Conservation (phyloP, 2,797 vertebrate genomes). For the Halcyon smyrnensis region DNA sequence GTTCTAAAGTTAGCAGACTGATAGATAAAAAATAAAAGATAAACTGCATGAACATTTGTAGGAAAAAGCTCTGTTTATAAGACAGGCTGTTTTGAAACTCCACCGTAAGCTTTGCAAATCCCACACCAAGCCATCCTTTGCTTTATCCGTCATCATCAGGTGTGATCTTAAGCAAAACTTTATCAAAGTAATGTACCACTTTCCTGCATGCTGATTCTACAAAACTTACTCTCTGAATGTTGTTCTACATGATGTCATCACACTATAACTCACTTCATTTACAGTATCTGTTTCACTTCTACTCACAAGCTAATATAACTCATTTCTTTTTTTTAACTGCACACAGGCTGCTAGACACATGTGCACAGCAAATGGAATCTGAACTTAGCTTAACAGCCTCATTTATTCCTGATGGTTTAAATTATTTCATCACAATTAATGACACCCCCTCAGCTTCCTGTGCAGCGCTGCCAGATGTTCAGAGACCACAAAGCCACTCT, state of each 20-base stretch:
- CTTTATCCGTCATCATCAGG: neutral
- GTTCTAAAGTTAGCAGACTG: neutral
- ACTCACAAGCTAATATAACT: constrained; percentile 80
- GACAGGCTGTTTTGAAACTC: neutral
- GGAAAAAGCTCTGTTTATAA: neutral
- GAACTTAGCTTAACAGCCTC: constrained; percentile 96
- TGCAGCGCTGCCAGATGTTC: constrained; percentile 95
- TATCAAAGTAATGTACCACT: constrained; percentile 53
- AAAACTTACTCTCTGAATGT: constrained; percentile 65
- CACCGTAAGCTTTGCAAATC: neutral
- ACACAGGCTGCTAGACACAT: constrained; percentile 84
- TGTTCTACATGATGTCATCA: constrained; percentile 78
- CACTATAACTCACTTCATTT: constrained; percentile 80
- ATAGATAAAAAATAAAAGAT: neutral
- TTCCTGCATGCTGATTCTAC: constrained; percentile 60
- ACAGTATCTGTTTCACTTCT: constrained; percentile 83
- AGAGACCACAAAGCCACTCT: constrained; percentile 90
- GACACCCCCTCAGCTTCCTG: constrained; percentile 92
- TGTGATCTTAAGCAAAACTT: constrained; percentile 58
- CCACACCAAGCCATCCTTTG: neutral
- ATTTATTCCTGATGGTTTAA: constrained; percentile 99
- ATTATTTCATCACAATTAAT: constrained; percentile 99
- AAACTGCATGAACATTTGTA: neutral
- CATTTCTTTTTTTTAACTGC: constrained; percentile 68
- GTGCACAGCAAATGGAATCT: constrained; percentile 87